These are phyloP conservation scores for Perizoma flavofasciatum DNA, from an alignment of 2,888 invertebrate genomes.

Conservation along the genomic window DNA sequence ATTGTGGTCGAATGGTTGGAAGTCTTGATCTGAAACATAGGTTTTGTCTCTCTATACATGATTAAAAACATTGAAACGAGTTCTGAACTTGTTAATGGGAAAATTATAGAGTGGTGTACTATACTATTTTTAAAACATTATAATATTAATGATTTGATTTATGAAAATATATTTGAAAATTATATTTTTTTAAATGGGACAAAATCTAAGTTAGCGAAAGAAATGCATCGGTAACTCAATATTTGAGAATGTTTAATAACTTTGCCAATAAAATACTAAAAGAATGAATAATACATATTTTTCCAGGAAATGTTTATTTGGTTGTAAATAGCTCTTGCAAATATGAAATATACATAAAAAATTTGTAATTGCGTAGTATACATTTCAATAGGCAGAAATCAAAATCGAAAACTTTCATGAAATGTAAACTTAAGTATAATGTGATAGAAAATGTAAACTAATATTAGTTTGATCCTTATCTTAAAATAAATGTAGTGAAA, in stretches of 20 bases:
- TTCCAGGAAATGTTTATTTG: constrained; percentile 26
- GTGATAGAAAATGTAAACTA: neutral
- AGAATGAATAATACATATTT: constrained; percentile 10
- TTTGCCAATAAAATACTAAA: constrained; percentile 34
- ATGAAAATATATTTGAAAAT: no score
- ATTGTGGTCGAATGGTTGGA: constrained; percentile 16
- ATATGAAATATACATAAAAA: constrained; percentile 1
- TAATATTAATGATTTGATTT: neutral
- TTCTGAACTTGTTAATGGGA: neutral
- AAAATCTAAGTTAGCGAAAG: constrained; percentile 25
- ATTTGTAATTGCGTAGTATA: neutral
- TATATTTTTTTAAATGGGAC: constrained; percentile 1
- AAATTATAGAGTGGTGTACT: no score
- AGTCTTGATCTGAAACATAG: constrained; percentile 22
- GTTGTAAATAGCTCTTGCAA: no score
- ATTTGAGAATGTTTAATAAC: constrained; percentile 59
- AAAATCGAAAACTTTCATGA: no score
- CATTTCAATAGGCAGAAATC: no score
- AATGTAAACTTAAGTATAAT: no score
- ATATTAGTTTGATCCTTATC: neutral
- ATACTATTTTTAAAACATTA: no score
- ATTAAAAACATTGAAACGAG: neutral
- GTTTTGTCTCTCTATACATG: constrained; percentile 22
- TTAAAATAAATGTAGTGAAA: neutral
- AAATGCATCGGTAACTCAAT: constrained; percentile 68